Conservation (phyloP, 2,888 invertebrate genomes). For the Tipula confusa region DNA sequence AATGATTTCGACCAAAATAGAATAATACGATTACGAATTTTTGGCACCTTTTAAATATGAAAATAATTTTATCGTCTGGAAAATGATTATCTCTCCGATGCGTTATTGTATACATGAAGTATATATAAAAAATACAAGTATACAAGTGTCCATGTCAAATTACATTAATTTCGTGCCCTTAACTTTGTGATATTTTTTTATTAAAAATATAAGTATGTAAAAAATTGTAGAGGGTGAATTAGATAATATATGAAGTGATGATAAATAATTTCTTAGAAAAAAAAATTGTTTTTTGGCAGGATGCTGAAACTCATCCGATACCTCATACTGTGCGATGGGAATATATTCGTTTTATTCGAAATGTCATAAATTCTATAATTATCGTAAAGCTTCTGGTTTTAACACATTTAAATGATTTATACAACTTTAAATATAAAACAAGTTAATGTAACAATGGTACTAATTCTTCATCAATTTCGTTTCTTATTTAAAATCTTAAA, state of each 20-base stretch:
- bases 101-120: background rate
- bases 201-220: background rate
- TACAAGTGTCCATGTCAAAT: constrained; percentile 30
- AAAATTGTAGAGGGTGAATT: background rate
- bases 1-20: background rate
- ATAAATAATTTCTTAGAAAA: background rate
- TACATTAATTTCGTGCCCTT: constrained; percentile 28
- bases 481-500: background rate
- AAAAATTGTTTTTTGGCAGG: background rate
- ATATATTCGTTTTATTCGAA: background rate
- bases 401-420: constrained; percentile 25
- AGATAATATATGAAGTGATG: background rate
- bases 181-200: constrained; percentile 20
- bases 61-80: constrained; percentile 20
- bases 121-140: too few relatives aligned
- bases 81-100: background rate
- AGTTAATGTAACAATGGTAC: constrained; percentile 6
- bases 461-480: constrained; percentile 25
- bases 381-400: constrained; percentile 25
- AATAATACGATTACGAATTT: background rate
- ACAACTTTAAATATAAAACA: background rate
- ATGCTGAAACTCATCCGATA: background rate
- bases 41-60: constrained; percentile 12
- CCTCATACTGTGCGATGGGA: constrained; percentile 12
- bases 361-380: constrained; percentile 6